phyloP scores from a whole-genome alignment of 2,888 invertebrate genomes.

The Tenthredo livida region DNA sequence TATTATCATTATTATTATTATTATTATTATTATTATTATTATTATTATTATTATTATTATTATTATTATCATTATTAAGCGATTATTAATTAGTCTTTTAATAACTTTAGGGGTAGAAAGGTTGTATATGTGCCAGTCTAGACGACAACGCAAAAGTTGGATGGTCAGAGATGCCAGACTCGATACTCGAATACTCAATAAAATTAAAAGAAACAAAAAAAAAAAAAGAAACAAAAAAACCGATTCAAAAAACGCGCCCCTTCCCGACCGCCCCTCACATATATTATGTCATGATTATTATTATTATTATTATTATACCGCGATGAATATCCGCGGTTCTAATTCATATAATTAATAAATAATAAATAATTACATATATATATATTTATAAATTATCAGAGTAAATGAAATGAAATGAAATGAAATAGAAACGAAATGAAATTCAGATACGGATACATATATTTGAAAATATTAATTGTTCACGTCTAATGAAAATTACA shows the following conservation, averaged over 20 bases:
- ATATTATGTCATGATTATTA: slow-evolving; percentile 3
- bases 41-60: slow-evolving; percentile 57
- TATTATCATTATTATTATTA: slow-evolving; percentile 63
- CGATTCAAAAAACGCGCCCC: slow-evolving; percentile 51
- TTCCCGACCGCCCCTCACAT: neutral
- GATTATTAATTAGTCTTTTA: slow-evolving; percentile 63
- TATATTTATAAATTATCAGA: neutral
- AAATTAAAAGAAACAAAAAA: slow-evolving; percentile 29
- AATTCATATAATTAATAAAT: neutral
- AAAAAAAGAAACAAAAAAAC: slow-evolving; percentile 13
- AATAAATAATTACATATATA: neutral
- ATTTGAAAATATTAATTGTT: neutral
- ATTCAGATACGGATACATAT: neutral
- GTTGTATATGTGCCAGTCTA: slow-evolving; percentile 73
- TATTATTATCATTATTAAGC: slow-evolving; percentile 59
- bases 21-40: slow-evolving; percentile 54
- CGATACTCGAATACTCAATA: slow-evolving; percentile 64
- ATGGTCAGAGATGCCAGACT: slow-evolving; percentile 62
- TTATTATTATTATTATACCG: neutral
- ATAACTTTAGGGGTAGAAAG: slow-evolving; percentile 67
- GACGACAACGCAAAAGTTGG: slow-evolving; percentile 58
- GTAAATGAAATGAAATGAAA: neutral
- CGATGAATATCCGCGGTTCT: neutral
- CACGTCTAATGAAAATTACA: too few relatives aligned
- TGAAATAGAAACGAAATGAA: neutral